Evolutionary conservation across 2,797 vertebrate species (phyloP).

Genomic region (Diplodus sargus): DNA sequence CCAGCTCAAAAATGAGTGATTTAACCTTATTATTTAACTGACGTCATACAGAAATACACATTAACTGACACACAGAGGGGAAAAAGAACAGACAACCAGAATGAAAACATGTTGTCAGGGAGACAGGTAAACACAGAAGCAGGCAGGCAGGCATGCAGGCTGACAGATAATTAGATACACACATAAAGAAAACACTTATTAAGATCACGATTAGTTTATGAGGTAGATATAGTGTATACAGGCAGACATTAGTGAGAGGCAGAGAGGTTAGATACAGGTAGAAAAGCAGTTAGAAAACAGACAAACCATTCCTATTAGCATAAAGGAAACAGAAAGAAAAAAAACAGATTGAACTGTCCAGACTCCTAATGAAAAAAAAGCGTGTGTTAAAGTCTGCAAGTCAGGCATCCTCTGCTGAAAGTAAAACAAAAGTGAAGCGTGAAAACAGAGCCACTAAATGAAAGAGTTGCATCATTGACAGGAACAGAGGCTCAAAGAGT

Average conservation of each 20-base stretch:
- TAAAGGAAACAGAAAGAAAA: constrained; percentile 24
- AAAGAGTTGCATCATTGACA: constrained; percentile 83
- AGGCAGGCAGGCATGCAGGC: constrained; percentile 35
- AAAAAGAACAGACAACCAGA: neutral
- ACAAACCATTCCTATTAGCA: constrained; percentile 48
- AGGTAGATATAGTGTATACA: constrained; percentile 28
- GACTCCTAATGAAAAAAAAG: constrained; percentile 56
- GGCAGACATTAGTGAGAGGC: constrained; percentile 18
- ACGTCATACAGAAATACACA: neutral
- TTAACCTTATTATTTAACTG: constrained; percentile 6
- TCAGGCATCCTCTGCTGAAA: constrained; percentile 75
- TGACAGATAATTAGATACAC: constrained; percentile 14
- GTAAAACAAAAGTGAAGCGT: constrained; percentile 72
- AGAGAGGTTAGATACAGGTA: constrained; percentile 35
- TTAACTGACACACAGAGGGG: constrained; percentile 21
- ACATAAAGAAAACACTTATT: constrained; percentile 32
- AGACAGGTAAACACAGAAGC: constrained; percentile 26
- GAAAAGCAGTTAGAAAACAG: constrained; percentile 50
- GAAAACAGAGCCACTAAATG: constrained; percentile 72
- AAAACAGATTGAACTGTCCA: constrained; percentile 50
- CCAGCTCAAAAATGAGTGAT: neutral
- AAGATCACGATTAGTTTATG: constrained; percentile 5
- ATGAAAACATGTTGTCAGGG: constrained; percentile 22
- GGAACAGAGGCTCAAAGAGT: constrained; percentile 64
- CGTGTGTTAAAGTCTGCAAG: constrained; percentile 64